Base-by-base conservation (phyloP, 2,888 invertebrate species). In the Rotaria socialis region DNA sequence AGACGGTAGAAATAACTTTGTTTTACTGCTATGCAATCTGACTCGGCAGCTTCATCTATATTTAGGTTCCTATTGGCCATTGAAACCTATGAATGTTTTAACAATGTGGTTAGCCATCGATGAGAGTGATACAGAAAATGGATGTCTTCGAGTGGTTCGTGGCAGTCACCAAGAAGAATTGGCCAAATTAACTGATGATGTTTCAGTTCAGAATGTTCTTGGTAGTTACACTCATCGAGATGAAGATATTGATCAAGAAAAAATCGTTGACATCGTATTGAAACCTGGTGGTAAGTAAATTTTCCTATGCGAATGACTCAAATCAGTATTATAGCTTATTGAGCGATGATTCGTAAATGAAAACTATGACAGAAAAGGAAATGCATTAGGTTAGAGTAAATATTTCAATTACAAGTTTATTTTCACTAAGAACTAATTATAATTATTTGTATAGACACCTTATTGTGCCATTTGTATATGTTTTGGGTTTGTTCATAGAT, bases 91-190 rank as follows among this genome's bases (percentile, higher is more conserved):
- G 80, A 80, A 88, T 41, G 89, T 89, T 41, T 88, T 89, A 74
- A 88, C 88, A 84, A 89, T 88, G 16, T 89, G 89, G 89, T 86
- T 89, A 47, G 89, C 89, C 22, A 88, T 89, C n/a, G 89, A 89
- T 85, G 89, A 89, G 85, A 89, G 89, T n/a, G 89, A 89, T 86
- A 87, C 87, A 24, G 89, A 89, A 41, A 89, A 89, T 85, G 89
- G 89, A 24, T 89, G 89, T 74, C 89, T 89, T 89, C 86, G 88
- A 60, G 89, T 89, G 74, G 89, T 89, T 56, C 89, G 89, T 50
- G 89, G 89, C 89, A 86, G 80, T n/a, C 80, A 80, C n/a, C 47
- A 10, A 14, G 8, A n/a, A n/a, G 47, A 24, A 80, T 47, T 80
- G 5, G 10, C 80, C 24, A 10, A 7, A 1, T 80, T 80, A 10